These are phyloP conservation scores for Melieria omissa DNA, from an alignment of 2,888 invertebrate genomes.

Conservation along the genomic window DNA sequence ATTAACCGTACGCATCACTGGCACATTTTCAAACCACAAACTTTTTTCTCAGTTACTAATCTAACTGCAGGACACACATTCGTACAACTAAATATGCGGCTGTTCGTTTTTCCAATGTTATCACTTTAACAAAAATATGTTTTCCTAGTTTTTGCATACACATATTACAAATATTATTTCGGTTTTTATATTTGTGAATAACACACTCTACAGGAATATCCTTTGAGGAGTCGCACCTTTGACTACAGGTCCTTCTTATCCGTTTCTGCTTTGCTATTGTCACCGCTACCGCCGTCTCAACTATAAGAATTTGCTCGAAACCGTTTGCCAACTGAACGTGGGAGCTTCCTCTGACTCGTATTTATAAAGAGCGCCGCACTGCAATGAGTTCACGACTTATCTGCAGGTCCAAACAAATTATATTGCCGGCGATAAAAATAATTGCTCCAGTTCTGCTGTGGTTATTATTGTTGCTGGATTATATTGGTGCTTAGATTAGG, in stretches of 20 bases:
- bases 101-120: too few relatives aligned
- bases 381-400: slow-evolving; percentile 23
- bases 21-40: too few relatives aligned
- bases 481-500: neutral
- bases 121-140: too few relatives aligned
- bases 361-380: slow-evolving; percentile 33
- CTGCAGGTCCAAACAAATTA: slow-evolving; percentile 18
- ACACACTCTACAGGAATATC: neutral
- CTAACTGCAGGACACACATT: too few relatives aligned
- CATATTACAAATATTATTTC: too few relatives aligned
- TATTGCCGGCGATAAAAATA: slow-evolving; percentile 25
- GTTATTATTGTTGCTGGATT: slow-evolving; percentile 5
- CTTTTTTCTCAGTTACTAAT: too few relatives aligned
- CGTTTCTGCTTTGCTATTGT: neutral
- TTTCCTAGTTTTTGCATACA: too few relatives aligned
- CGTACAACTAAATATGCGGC: too few relatives aligned
- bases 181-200: too few relatives aligned
- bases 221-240: slow-evolving; percentile 12
- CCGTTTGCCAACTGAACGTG: slow-evolving; percentile 44
- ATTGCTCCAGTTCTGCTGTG: slow-evolving; percentile 10
- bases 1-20: too few relatives aligned
- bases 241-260: neutral
- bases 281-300: neutral
- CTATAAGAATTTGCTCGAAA: slow-evolving; percentile 28
- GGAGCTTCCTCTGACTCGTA: slow-evolving; percentile 19